phyloP scores from a whole-genome alignment of 2,888 invertebrate species.

The Dasysyrphus tricinctus region DNA sequence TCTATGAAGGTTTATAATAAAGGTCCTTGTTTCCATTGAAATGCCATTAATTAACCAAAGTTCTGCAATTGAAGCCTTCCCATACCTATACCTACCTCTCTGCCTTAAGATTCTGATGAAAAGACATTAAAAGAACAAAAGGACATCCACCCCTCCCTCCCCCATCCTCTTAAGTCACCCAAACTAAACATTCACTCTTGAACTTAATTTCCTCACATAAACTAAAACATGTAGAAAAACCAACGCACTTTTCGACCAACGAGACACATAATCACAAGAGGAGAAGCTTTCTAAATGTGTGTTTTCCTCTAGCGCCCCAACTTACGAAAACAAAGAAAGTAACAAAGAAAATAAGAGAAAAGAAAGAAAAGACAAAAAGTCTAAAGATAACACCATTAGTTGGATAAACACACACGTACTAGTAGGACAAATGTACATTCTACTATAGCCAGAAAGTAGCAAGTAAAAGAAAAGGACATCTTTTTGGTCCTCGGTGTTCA shows the following conservation, averaged over 20 bases:
- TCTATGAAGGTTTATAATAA: background rate
- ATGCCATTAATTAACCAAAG: constrained; percentile 67
- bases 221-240: constrained; percentile 4
- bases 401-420: constrained; percentile 62
- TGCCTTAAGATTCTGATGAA: constrained; percentile 15
- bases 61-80: constrained; percentile 63
- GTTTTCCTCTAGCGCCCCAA: constrained; percentile 35
- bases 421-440: background rate
- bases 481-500: constrained; percentile 33
- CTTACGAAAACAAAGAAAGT: constrained; percentile 20
- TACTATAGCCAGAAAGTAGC: background rate
- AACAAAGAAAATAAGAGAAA: background rate
- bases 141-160: background rate
- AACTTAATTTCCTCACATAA: constrained; percentile 45
- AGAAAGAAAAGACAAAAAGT: constrained; percentile 14
- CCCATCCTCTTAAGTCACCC: background rate
- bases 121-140: constrained; percentile 45
- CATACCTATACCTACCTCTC: background rate
- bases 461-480: constrained; percentile 15
- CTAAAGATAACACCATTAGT: constrained; percentile 73
- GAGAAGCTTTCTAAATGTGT: constrained; percentile 24
- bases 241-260: constrained; percentile 43
- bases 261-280: constrained; percentile 33
- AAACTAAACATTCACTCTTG: constrained; percentile 51
- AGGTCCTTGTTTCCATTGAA: constrained; percentile 28